Percentiles rank a stretch among this genome's conserved stretches.
These are phyloP conservation scores for Exephanes ischioxanthus DNA, from an alignment of 2,888 invertebrate genomes.

Conservation along the genomic window DNA sequence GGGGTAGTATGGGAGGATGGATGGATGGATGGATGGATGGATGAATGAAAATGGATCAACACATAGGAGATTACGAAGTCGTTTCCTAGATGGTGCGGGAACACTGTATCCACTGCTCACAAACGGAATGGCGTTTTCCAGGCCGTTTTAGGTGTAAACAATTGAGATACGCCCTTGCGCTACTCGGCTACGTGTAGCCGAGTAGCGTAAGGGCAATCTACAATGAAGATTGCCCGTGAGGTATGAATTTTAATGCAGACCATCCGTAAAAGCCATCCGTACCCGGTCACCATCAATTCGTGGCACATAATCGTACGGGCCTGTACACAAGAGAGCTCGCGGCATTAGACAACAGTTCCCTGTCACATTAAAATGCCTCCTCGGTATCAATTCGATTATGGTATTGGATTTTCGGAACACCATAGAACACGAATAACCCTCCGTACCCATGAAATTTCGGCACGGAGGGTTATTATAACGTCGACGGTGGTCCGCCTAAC, in stretches of 20 bases:
- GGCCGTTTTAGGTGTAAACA: no score
- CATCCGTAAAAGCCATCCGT: not conserved
- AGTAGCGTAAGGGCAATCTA: no score
- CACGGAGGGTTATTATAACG: no score
- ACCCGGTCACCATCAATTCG: not conserved
- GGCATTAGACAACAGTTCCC: not conserved
- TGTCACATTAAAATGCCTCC: not conserved
- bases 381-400: not conserved
- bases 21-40: not conserved
- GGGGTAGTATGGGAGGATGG: not conserved
- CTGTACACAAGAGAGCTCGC: not conserved
- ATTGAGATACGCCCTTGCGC: not conserved
- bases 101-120: no score
- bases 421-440: no score
- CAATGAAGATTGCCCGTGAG: not conserved
- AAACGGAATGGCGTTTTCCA: no score
- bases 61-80: slow-evolving; percentile 7
- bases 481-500: no score
- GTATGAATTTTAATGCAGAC: not conserved
- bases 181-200: no score
- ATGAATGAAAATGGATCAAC: not conserved
- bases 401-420: not conserved
- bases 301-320: not conserved
- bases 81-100: no score
- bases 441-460: not conserved